phyloP scores from a whole-genome alignment of 2,113 vertebrate species.

The Triplophysa tibetana region DNA sequence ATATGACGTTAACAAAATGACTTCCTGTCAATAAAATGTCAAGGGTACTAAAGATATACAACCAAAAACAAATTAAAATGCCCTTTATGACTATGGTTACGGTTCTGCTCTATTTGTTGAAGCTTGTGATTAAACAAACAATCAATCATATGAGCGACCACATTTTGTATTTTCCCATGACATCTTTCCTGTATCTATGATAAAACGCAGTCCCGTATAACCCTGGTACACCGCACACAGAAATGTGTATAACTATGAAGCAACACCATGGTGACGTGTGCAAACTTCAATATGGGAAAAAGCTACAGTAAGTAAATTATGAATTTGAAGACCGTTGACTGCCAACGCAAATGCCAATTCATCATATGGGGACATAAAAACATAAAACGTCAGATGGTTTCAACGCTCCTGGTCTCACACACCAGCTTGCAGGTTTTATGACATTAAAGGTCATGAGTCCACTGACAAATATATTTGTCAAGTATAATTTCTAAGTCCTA shows the following conservation, averaged over 20 bases:
- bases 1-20: conserved; percentile 41
- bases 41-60: conserved; percentile 34
- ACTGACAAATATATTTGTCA: background rate
- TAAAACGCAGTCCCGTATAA: background rate
- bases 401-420: background rate
- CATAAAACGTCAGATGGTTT: background rate
- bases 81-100: conserved; percentile 7
- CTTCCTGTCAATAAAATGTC: conserved; percentile 49
- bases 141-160: background rate
- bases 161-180: conserved; percentile 54
- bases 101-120: conserved; percentile 1
- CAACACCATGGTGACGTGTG: background rate
- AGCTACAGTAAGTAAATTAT: background rate
- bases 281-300: background rate
- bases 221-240: background rate
- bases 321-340: background rate
- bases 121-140: conserved; percentile 57
- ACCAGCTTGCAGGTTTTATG: background rate
- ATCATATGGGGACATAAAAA: background rate
- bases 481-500: background rate
- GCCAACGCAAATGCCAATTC: background rate
- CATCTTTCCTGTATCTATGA: background rate
- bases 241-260: background rate
- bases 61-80: conserved; percentile 23
- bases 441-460: background rate